Evolutionary conservation across 2,888 invertebrate genomes (phyloP).

Genomic region (Artemia sinica): DNA sequence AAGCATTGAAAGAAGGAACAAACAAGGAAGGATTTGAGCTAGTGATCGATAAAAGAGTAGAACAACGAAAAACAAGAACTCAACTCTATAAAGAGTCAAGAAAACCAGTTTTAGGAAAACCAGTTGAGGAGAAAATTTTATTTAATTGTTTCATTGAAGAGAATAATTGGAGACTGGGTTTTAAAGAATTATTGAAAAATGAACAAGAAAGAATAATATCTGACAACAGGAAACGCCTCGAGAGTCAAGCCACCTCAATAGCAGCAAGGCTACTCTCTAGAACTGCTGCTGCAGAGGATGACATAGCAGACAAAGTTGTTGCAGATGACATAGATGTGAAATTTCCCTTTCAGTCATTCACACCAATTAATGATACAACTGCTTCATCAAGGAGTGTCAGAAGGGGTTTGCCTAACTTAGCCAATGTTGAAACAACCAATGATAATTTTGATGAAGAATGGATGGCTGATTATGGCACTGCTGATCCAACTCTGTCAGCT

Average conservation of each 20-base stretch:
- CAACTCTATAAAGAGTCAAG: not conserved
- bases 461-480: slow-evolving; percentile 38
- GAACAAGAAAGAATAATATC: not conserved
- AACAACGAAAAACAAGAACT: not conserved
- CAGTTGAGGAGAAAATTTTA: slow-evolving; percentile 18
- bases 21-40: not conserved
- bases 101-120: slow-evolving; percentile 14
- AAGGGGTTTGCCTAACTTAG: too few species aligned
- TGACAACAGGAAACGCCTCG: not conserved
- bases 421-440: too few species aligned
- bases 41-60: not conserved
- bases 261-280: not conserved
- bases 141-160: slow-evolving; percentile 14
- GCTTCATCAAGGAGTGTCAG: not conserved
- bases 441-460: slow-evolving; percentile 1
- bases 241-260: slow-evolving; percentile 6
- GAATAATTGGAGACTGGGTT: not conserved
- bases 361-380: not conserved
- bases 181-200: not conserved
- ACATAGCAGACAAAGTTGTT: not conserved
- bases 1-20: not conserved
- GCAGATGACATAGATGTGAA: not conserved
- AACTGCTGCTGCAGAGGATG: not conserved
- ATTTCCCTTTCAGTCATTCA: slow-evolving; percentile 15
- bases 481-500: slow-evolving; percentile 41